Conservation (phyloP, 92 coral and sea anemone genomes). For the Epizoanthus ramosus region DNA sequence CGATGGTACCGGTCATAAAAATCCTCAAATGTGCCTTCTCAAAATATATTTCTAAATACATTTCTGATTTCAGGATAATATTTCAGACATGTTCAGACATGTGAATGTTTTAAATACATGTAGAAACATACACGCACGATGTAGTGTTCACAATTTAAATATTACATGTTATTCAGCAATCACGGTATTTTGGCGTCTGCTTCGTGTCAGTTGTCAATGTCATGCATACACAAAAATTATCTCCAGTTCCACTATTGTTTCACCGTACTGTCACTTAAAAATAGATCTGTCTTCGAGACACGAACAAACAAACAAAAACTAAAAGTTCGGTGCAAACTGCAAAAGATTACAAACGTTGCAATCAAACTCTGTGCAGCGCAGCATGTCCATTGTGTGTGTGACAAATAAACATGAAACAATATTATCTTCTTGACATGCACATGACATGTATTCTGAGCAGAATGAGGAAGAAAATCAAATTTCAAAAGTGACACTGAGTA, state of each 20-base stretch:
- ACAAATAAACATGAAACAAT: constrained; percentile 9
- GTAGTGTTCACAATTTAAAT: constrained; percentile 11
- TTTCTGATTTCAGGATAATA: not conserved
- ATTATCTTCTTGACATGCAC: constrained; percentile 13
- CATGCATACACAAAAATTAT: constrained; percentile 27
- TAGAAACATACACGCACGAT: constrained; percentile 6
- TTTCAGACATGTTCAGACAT: constrained; percentile 7
- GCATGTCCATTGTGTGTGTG: too few relatives aligned
- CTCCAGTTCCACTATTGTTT: constrained; percentile 26
- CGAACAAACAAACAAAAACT: constrained; percentile 21
- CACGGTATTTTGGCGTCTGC: constrained; percentile 28
- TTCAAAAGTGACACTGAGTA: not conserved
- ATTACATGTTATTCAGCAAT: not conserved
- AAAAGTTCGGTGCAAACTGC: constrained; percentile 7
- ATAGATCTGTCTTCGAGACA: constrained; percentile 26
- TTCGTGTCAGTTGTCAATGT: constrained; percentile 26
- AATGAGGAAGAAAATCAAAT: not conserved
- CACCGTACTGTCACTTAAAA: too few relatives aligned
- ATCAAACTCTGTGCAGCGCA: not conserved
- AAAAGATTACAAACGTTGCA: constrained; percentile 8
- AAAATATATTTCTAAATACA: too few relatives aligned
- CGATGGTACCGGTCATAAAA: constrained; percentile 1
- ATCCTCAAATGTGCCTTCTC: not conserved
- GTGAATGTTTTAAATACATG: not conserved
- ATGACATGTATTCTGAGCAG: constrained; percentile 25